Evolutionary conservation across 2,797 vertebrate species (phyloP), one percentile per base, ranked within the genome.

Genomic region (Sparus aurata): DNA sequence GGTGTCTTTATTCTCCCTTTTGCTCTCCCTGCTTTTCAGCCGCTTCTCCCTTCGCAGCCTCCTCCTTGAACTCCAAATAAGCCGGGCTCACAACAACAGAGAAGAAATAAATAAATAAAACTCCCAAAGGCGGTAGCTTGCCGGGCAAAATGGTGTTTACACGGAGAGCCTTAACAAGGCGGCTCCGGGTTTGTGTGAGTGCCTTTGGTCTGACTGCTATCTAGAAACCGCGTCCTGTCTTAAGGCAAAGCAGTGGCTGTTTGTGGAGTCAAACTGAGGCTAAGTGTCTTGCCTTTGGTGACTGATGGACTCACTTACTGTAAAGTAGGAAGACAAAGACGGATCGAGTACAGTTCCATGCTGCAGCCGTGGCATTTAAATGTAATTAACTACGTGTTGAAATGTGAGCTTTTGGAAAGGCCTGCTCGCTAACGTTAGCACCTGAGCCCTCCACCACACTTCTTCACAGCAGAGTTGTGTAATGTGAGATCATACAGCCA

Each of bases 181-280:
- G 25, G 80, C 62, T 72, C 22, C 52, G 77, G 34, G 60, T 75
- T 77, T 75, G 69, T 12, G 52, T 68, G 45, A 73, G 73, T 65
- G 65, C 79, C 79, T 87, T 75, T 83, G 65, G 83, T 80, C 46
- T 45, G 52, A 70, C 54, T 69, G 64, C 64, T 83, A 69, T 86
- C 64, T 65, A 61, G 72, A 72, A 86, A 65, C 20, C 9, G 1
- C 50, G 20, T 79, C 72, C 66, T 73, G 57, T 83, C 76, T 85
- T 58, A 18, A 78, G 84, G 82, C 73, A 0, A 1, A 41, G 53
- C 34, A 50, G 57, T 10, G 53, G 67, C 65, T 85, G 75, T 91
- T 88, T 87, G 79, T 57, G 57, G 73, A 90, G 90, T 89, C 77
- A 92, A 89, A 73, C 54, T 17, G 65, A 72, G 83, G 80, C 76